Conservation (phyloP, 2,113 vertebrate genomes). For the Athene cunicularia region DNA sequence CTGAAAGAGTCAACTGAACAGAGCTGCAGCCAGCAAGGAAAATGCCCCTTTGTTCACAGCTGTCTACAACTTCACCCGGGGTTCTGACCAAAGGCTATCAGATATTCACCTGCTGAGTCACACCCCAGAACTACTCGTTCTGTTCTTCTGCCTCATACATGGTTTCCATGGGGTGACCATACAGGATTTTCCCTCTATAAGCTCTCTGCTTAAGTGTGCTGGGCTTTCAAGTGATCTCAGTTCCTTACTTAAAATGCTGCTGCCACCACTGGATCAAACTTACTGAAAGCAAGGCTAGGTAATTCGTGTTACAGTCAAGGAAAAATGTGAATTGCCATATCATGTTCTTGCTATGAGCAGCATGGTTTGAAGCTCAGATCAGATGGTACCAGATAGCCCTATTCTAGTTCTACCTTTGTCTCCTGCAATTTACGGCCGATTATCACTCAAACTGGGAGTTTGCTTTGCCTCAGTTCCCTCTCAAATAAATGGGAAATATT, state of each 20-base stretch:
- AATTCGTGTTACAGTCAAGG: not conserved
- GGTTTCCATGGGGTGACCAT: not conserved
- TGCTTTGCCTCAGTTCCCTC: not conserved
- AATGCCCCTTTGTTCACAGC: not conserved
- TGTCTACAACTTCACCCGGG: not conserved
- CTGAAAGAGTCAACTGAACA: not conserved
- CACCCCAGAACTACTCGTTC: not conserved
- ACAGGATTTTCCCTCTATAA: not conserved
- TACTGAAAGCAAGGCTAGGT: not conserved
- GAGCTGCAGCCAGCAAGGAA: not conserved
- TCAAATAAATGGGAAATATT: not conserved
- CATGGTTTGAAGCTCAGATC: not conserved
- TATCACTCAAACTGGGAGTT: not conserved
- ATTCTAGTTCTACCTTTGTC: not conserved
- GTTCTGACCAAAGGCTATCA: not conserved
- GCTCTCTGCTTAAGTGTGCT: not conserved
- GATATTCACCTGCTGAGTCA: not conserved
- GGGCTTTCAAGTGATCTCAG: not conserved
- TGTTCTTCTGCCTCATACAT: not conserved
- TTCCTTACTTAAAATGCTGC: not conserved
- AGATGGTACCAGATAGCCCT: not conserved
- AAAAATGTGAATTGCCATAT: not conserved
- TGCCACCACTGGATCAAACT: not conserved
- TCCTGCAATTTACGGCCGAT: not conserved
- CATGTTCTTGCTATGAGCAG: not conserved